Evolutionary conservation across 2,888 invertebrate genomes (phyloP), one percentile per base, ranked within the genome.

Genomic region (Agrotis segetum): DNA sequence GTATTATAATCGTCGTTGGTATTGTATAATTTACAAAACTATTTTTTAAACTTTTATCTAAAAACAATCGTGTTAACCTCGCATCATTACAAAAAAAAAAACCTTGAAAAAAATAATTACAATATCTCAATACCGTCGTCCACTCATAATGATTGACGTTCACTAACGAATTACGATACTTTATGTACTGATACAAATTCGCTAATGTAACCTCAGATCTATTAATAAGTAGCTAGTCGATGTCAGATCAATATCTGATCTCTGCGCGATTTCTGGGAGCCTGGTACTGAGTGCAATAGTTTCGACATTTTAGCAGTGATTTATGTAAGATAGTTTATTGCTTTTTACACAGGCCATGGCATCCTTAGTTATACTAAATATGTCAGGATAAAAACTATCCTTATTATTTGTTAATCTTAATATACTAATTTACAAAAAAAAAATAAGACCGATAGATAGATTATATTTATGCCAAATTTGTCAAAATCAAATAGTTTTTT

Each of bases 201-300:
- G n/a, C 21, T 78, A 63, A 75, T 60, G 44, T 60, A 77, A 49
- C 52, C 14, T 47, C 44, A 1, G 52, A 50, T 78, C 63, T 62
- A 56, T 58, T 50, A 24, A 59, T 71, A 74, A 52, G 24, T 19
- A n/a, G 13, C 7, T 14, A 19, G 50, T 56, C 9, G 29, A 16
- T 63, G 47, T 61, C 60, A n/a, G 65, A 79, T 79, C 29, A 17
- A 3, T 21, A 79, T 76, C 79, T 17, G 60, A 53, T 71, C 24
- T 17, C 63, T 16, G 3, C 5, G 13, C 61, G 34, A 56, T 69
- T 14, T n/a, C 17, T 11, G 24, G 58, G 34, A 5, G 50, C 24
- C 34, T n/a, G 49, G n/a, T 24, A n/a, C 2, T 0, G 19, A 59
- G 58, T 16, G 47, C 62, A 59, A 49, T 21, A 58, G 21, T 52